A percentile compares a stretch with the other conserved stretches of the same genome.
These are phyloP conservation scores for Zaprionus inermis DNA, from an alignment of 1,140 invertebrate genomes.

Conservation along the genomic window DNA sequence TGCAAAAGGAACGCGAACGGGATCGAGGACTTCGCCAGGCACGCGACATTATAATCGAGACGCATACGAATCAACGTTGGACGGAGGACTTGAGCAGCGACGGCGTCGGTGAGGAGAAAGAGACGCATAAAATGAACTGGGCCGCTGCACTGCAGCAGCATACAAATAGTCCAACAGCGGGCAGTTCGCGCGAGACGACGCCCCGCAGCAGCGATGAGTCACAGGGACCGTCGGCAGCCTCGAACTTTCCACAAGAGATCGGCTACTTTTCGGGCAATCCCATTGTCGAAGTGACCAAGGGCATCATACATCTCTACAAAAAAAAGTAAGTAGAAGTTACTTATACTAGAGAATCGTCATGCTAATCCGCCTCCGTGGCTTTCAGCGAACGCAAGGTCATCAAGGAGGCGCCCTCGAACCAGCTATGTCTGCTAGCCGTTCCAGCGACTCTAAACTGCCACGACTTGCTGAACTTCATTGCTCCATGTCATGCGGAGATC, in stretches of 20 bases:
- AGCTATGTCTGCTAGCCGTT: conserved; percentile 96
- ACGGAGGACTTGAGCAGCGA: conserved; percentile 51
- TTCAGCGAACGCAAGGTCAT: conserved; percentile 87
- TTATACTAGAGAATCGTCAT: not conserved
- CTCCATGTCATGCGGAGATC: conserved; percentile 95
- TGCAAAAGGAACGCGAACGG: conserved; percentile 84
- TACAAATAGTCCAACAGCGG: conserved; percentile 67
- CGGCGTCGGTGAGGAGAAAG: not conserved
- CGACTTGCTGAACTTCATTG: conserved; percentile 97
- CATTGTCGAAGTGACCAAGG: conserved; percentile 96
- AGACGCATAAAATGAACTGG: conserved; percentile 72
- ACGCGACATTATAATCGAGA: conserved; percentile 88
- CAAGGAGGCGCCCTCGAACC: conserved; percentile 90
- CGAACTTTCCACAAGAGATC: conserved; percentile 87
- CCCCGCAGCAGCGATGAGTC: conserved; percentile 80
- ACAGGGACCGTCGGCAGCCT: conserved; percentile 44
- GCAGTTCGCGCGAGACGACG: conserved; percentile 83
- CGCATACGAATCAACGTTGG: conserved; percentile 86
- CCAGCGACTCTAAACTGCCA: conserved; percentile 96
- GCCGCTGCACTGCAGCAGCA: conserved; percentile 73
- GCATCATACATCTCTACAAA: conserved; percentile 98
- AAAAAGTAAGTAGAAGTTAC: conserved; percentile 89
- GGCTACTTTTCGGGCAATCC: conserved; percentile 98
- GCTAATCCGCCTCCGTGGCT: not conserved
- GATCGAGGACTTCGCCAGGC: conserved; percentile 86